These are phyloP conservation scores for Castor canadensis DNA, from an alignment of 2,113 vertebrate genomes.

Conservation along the genomic window DNA sequence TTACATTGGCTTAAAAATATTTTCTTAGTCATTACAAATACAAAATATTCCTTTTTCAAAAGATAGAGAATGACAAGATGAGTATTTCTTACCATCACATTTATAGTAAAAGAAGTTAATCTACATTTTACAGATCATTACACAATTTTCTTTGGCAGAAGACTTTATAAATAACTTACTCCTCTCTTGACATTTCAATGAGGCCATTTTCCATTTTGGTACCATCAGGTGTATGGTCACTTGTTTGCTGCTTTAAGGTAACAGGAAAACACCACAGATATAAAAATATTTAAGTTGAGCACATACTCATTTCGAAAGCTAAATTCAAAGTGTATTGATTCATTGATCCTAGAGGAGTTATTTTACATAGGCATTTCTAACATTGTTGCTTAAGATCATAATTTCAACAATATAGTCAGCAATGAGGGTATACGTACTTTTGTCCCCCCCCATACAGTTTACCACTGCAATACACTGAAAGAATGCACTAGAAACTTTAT, in stretches of 20 bases:
- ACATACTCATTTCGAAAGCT: conserved; percentile 78
- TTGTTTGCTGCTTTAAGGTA: conserved; percentile 74
- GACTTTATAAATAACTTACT: conserved; percentile 78
- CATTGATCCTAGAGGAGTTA: conserved; percentile 64
- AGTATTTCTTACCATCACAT: conserved; percentile 77
- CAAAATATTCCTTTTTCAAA: conserved; percentile 75
- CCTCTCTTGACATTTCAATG: conserved; percentile 58
- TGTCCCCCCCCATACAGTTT: background rate
- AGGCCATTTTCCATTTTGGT: conserved; percentile 71
- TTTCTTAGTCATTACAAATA: conserved; percentile 77
- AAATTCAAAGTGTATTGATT: conserved; percentile 58
- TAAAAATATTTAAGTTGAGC: conserved; percentile 83
- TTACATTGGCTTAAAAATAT: conserved; percentile 60
- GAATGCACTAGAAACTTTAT: conserved; percentile 35
- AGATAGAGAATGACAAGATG: conserved; percentile 61
- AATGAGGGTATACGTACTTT: background rate
- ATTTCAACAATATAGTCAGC: background rate
- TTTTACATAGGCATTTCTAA: conserved; percentile 68
- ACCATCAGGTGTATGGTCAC: conserved; percentile 65
- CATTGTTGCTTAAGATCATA: conserved; percentile 40
- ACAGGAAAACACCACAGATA: conserved; percentile 83
- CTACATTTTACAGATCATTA: conserved; percentile 73
- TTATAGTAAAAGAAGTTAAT: conserved; percentile 78
- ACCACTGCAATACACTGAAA: conserved; percentile 33
- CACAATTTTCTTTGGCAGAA: conserved; percentile 85